Percentiles rank a stretch among this genome's conserved stretches.
Conservation (phyloP, 2,888 invertebrate genomes). For the Tenthredo distinguenda region DNA sequence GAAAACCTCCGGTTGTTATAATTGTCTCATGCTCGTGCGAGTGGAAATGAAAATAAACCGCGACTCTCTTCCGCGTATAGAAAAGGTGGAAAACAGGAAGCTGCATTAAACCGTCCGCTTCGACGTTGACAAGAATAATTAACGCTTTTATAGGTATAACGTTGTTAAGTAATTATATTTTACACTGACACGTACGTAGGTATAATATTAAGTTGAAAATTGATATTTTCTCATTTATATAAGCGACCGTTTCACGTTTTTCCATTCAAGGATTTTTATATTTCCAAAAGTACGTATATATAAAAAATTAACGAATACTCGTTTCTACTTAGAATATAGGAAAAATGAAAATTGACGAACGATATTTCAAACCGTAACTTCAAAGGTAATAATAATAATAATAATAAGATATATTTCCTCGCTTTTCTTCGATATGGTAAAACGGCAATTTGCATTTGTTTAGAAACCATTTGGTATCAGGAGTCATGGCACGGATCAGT, state of each 20-base stretch:
- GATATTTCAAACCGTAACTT: not conserved
- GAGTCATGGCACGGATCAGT: not conserved
- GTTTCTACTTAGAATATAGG: too few relatives aligned
- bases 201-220: not conserved
- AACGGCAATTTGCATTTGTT: not conserved
- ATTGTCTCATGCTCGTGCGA: conserved; percentile 16
- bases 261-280: not conserved
- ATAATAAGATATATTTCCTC: not conserved
- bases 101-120: not conserved
- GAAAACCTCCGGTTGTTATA: not conserved
- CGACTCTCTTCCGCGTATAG: not conserved
- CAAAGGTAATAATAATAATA: not conserved
- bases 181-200: not conserved
- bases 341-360: not conserved
- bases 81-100: not conserved
- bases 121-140: conserved; percentile 14
- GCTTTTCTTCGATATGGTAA: not conserved
- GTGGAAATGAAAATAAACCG: conserved; percentile 29
- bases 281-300: not conserved
- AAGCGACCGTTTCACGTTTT: not conserved
- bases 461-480: not conserved
- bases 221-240: not conserved
- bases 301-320: too few relatives aligned
- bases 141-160: not conserved
- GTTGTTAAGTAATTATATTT: not conserved